Evolutionary conservation across 2,797 vertebrate genomes (phyloP).

Genomic region (Sebastes trivittatus): DNA sequence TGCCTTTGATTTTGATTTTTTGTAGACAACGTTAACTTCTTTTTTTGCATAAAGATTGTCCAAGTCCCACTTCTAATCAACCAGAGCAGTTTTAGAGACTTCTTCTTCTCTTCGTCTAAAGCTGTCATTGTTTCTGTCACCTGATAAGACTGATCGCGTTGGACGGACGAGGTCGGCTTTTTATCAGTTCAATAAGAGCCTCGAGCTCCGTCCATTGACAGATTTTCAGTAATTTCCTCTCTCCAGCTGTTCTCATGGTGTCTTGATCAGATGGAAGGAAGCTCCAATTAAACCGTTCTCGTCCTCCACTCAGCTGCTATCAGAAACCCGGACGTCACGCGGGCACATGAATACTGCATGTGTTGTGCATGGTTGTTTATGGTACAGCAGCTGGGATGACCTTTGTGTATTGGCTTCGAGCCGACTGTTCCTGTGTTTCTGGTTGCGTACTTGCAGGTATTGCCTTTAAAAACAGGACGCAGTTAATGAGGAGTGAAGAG

Average conservation of each 20-base stretch:
- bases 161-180: slow-evolving; percentile 22
- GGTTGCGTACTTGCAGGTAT: background rate
- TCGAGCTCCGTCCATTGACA: slow-evolving; percentile 28
- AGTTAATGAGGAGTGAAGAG: background rate
- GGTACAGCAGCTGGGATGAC: background rate
- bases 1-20: slow-evolving; percentile 7
- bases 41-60: background rate
- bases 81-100: background rate
- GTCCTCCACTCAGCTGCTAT: slow-evolving; percentile 36
- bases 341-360: background rate
- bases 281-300: slow-evolving; percentile 57
- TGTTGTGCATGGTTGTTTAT: no score
- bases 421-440: background rate
- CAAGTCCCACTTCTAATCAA: background rate
- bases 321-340: slow-evolving; percentile 16
- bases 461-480: background rate
- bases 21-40: background rate
- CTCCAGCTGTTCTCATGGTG: slow-evolving; percentile 49
- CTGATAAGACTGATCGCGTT: slow-evolving; percentile 30
- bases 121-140: slow-evolving; percentile 22
- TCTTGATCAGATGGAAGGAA: slow-evolving; percentile 58
- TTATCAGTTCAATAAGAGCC: slow-evolving; percentile 50
- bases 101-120: background rate
- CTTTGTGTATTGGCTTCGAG: background rate
- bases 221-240: slow-evolving; percentile 24